Conservation (phyloP, 2,797 vertebrate genomes). For the Chaunax sp. region DNA sequence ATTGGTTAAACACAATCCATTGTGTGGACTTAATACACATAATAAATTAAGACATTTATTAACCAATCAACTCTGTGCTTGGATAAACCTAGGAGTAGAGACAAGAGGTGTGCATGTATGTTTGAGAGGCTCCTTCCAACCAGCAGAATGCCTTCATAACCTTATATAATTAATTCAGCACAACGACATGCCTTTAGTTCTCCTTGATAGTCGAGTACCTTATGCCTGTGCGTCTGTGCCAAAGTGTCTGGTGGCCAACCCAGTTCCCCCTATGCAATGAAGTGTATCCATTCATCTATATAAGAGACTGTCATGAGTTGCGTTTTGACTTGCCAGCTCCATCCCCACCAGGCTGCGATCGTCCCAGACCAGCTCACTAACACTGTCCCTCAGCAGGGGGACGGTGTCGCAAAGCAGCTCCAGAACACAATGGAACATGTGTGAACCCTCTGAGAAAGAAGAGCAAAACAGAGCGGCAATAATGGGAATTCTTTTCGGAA, state of each 20-base stretch:
- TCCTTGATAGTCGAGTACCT: slow-evolving; percentile 69
- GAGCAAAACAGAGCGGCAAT: slow-evolving; percentile 29
- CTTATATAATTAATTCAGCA: slow-evolving; percentile 69
- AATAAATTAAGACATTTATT: slow-evolving; percentile 63
- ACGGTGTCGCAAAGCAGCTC: slow-evolving; percentile 89
- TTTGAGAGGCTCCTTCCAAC: slow-evolving; percentile 50
- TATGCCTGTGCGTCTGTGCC: slow-evolving; percentile 69
- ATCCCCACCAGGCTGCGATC: slow-evolving; percentile 92
- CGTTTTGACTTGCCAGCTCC: slow-evolving; percentile 90
- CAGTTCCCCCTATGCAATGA: slow-evolving; percentile 63
- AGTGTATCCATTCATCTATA: slow-evolving; percentile 81
- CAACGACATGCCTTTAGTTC: slow-evolving; percentile 61
- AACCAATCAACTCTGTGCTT: slow-evolving; percentile 39
- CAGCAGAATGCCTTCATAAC: slow-evolving; percentile 59
- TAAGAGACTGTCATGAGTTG: slow-evolving; percentile 76
- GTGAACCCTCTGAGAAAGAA: slow-evolving; percentile 84
- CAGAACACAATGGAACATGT: slow-evolving; percentile 87
- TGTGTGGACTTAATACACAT: slow-evolving; percentile 44
- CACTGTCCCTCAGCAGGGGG: slow-evolving; percentile 87
- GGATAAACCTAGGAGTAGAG: slow-evolving; percentile 45
- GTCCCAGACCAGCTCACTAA: slow-evolving; percentile 94
- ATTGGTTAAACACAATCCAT: slow-evolving; percentile 53
- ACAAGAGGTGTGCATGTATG: slow-evolving; percentile 34
- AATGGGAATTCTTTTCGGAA: slow-evolving; percentile 15
- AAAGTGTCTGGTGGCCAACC: slow-evolving; percentile 77